Conservation (phyloP, 2,888 invertebrate species). For the Boloria euphrosyne region DNA sequence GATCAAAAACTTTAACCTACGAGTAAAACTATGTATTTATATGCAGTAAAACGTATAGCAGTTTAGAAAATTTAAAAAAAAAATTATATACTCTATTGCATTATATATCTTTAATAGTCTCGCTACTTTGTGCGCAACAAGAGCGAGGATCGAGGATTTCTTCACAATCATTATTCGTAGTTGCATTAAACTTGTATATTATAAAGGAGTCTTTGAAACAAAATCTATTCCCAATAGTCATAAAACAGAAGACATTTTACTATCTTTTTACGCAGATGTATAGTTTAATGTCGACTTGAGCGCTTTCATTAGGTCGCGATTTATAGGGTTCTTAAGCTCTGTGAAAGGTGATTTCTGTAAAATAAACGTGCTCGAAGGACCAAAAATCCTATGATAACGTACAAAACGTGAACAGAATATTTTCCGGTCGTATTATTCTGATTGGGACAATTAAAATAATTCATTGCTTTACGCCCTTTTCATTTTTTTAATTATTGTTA, state of each 20-base stretch:
- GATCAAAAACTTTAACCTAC: too few relatives aligned
- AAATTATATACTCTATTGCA: too few relatives aligned
- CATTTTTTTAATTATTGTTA: too few relatives aligned
- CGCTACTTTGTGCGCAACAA: too few relatives aligned
- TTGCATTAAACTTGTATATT: neutral
- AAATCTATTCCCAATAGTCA: slow-evolving; percentile 13
- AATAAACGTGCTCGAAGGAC: slow-evolving; percentile 13
- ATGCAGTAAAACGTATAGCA: too few relatives aligned
- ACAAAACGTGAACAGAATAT: slow-evolving; percentile 6
- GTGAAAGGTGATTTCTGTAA: slow-evolving; percentile 2
- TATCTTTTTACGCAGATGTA: slow-evolving; percentile 22
- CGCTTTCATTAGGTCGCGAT: slow-evolving; percentile 29
- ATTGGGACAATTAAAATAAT: neutral
- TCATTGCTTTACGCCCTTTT: too few relatives aligned
- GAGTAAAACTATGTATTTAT: too few relatives aligned
- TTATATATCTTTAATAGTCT: too few relatives aligned
- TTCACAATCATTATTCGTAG: neutral
- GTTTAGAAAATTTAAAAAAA: too few relatives aligned
- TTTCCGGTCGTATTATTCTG: neutral
- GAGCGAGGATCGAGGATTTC: too few relatives aligned
- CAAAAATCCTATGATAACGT: slow-evolving; percentile 12
- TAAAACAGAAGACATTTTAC: slow-evolving; percentile 19
- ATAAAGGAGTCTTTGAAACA: slow-evolving; percentile 13
- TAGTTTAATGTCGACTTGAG: slow-evolving; percentile 18
- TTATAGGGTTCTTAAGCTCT: slow-evolving; percentile 24